Evolutionary conservation across 2,888 invertebrate genomes (phyloP).

Genomic region (Caenorhabditis doughertyi): DNA sequence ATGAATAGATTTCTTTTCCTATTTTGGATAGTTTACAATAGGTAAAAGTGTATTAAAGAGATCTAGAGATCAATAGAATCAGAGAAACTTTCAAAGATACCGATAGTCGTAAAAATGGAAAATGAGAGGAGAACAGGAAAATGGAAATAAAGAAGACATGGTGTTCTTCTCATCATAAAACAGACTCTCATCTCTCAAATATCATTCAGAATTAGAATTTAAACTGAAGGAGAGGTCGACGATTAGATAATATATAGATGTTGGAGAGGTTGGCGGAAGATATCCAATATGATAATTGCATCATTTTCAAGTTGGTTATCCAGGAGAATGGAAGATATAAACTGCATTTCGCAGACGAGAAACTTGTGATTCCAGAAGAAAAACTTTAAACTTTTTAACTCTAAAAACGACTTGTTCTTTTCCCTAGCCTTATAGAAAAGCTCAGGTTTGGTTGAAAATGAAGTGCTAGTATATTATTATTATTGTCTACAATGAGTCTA

Average conservation of each 20-base stretch:
- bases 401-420: too few species aligned
- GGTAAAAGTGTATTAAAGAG: not conserved
- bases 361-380: too few species aligned
- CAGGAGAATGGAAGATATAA: too few species aligned
- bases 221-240: conserved; percentile 5
- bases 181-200: conserved; percentile 51
- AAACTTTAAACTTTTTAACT: too few species aligned
- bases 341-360: too few species aligned
- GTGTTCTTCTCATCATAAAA: conserved; percentile 17
- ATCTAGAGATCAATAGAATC: not conserved
- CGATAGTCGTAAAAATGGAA: conserved; percentile 24
- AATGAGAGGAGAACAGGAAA: not conserved
- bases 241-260: conserved; percentile 24
- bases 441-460: too few species aligned
- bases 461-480: too few species aligned
- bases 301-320: conserved; percentile 13
- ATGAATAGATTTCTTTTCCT: not conserved
- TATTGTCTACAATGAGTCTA: too few species aligned
- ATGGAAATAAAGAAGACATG: not conserved
- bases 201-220: conserved; percentile 27
- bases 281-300: conserved; percentile 29
- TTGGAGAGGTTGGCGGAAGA: not conserved
- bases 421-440: too few species aligned
- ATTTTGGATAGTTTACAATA: conserved; percentile 35
- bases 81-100: conserved; percentile 43